Evolutionary conservation across 2,797 vertebrate species (phyloP), one percentile per base, ranked within the genome.

Genomic region (Mormyrus hasselquistii): DNA sequence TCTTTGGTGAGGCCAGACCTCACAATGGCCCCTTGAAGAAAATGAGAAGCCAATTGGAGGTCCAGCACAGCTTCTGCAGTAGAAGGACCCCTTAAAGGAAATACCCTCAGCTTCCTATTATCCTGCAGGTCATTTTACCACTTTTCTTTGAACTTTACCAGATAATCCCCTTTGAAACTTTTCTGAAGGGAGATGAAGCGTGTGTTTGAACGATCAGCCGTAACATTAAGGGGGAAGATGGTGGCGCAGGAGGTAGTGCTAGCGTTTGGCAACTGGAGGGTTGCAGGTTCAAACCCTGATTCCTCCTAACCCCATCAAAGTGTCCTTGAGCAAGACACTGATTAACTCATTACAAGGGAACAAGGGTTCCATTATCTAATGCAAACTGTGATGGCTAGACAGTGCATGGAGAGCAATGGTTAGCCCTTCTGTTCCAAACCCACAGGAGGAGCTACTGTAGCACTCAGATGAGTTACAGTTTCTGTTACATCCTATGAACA

Each of bases 1-100:
- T 92, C 83, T 0, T 92, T 92, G 0, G 94, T 91, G 0, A 94
- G 94, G 89, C 94, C 94, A 44, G 99, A 92, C 87, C 94, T 96
- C 91, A 91, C 92, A 90, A 97, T 97, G 92, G 97, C 96, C 90
- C 92, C 93, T 91, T 93, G 95, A 0, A 99, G 95, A 91, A 98
- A 92, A 88, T 93, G 90, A 0, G 93, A 97, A 0, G 95, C 95
- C 85, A 89, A 94, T 10, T 91, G 93, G 62, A 99, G 96, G 87
- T 97, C 93, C 1, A 92, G 92, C 1, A 94, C 93, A 91, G 93
- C 92, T 96, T 98, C 98, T 99, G 92, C 0, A 57, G 0, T 0
- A 86, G n/a, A 14, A 85, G 8, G 10, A 0, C 10, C 22, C 49
- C 22, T 29, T 29, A 49, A 85, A 22, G n/a, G 10, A 34, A 69